Evolutionary conservation across 2,797 vertebrate genomes (phyloP).

Genomic region (Sebastes cheni): DNA sequence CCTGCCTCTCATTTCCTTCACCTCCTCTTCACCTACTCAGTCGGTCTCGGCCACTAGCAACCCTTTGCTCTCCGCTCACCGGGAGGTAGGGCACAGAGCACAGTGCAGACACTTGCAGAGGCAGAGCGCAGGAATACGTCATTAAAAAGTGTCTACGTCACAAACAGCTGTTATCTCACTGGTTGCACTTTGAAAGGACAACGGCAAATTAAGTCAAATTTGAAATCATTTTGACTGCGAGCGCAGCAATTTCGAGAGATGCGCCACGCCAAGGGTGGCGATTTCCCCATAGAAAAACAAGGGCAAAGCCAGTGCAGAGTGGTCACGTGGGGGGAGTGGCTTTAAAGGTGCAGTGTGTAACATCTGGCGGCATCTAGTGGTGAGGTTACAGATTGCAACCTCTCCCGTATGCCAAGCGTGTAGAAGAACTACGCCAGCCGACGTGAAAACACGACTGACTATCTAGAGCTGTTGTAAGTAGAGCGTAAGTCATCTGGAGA

Average conservation of each 20-base stretch:
- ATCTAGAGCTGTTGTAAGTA: no score
- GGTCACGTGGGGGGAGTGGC: no score
- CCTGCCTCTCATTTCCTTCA: conserved; percentile 25
- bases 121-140: not conserved
- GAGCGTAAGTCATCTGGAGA: no score
- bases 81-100: not conserved
- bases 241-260: no score
- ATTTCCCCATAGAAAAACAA: not conserved
- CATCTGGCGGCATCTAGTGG: no score
- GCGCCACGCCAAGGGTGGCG: no score
- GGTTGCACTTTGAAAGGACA: not conserved
- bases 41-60: conserved; percentile 28
- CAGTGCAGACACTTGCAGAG: not conserved
- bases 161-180: not conserved
- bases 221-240: not conserved
- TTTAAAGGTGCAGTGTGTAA: no score
- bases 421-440: no score
- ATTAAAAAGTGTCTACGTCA: not conserved
- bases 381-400: no score
- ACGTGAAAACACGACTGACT: no score
- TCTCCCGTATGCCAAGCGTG: no score
- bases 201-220: not conserved
- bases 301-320: no score
- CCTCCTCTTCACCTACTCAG: conserved; percentile 28
- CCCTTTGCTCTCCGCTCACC: not conserved